Evolutionary conservation across 2,797 vertebrate genomes (phyloP).

Genomic region (Channallabes apus): DNA sequence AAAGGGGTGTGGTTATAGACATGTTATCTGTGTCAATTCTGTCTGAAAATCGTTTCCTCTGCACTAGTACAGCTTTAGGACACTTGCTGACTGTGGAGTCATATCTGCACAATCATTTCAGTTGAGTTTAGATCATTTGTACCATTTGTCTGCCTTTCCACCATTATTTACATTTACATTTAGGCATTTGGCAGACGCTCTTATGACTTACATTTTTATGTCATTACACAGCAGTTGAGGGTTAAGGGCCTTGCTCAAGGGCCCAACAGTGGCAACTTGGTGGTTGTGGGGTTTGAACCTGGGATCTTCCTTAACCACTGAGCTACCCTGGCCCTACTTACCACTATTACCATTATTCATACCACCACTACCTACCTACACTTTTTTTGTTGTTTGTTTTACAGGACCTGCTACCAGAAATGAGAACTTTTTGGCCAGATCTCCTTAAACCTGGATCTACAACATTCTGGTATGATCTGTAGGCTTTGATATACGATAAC

Average conservation of each 20-base stretch:
- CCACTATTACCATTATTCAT: background rate
- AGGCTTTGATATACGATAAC: background rate
- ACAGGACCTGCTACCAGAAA: constrained; percentile 77
- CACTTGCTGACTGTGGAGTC: background rate
- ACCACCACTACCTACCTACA: background rate
- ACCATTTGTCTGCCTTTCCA: background rate
- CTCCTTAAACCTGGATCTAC: constrained; percentile 61
- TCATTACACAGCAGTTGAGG: no score
- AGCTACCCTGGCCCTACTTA: no score
- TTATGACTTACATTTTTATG: no score
- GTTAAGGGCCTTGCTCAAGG: no score
- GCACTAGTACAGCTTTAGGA: background rate
- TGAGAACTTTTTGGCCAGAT: constrained; percentile 76
- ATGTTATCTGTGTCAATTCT: background rate
- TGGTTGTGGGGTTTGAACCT: no score
- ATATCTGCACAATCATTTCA: background rate
- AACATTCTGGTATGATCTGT: constrained; percentile 71
- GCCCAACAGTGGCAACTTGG: no score
- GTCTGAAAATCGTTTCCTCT: background rate
- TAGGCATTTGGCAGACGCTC: no score
- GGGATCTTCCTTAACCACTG: no score
- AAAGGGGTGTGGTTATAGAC: background rate
- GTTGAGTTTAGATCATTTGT: background rate
- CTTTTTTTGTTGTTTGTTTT: constrained; percentile 27
- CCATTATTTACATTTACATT: no score